Evolutionary conservation across 1,140 invertebrate species (phyloP), one percentile per base, ranked within the genome.

Genomic region (Lasioglossum baleicum): DNA sequence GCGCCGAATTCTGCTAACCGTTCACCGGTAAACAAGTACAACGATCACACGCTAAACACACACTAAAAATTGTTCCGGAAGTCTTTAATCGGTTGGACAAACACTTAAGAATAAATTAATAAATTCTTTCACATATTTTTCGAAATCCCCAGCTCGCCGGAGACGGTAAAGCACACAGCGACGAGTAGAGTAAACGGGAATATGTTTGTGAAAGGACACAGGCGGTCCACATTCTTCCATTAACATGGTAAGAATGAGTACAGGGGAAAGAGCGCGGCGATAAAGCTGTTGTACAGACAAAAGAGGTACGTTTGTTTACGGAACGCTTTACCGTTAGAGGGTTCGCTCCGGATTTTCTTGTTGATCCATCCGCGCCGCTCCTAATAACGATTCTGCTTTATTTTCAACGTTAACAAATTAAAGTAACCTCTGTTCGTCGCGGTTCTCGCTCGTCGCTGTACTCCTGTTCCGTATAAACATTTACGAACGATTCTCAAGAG

Each of bases 381-480:
- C 83, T 90, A 89, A 89, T 89, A 88, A 83, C 86, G 82, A 83
- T 87, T 87, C 83, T 79, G 72, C 78, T 88, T 86, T 89, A 88
- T 87, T 88, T 89, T 88, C 44, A 48, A 48, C 74, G 83, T 88
- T 88, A 88, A 89, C 87, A 88, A 89, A 89, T 89, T 88, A 87
- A 87, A 87, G 70, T 73, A 68, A 69, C 66, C 66, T 40, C 56
- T 22, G 35, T 8, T 22, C 7, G 20, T 56, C 8, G 15, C 4
- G 40, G 2, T n/a, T 58, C 31, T 26, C 40, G 22, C 17, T 58
- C 51, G 66, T 75, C 80, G 61, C 48, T 80, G 75, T 67, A 61
- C 58, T 42, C 53, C 70, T 63, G 40, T 26, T 35, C 26, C 40
- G 72, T 67, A 58, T 72, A 67, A 84, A 84, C 66, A 84, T 84